Percentiles rank a stretch among this genome's conserved stretches.
These are phyloP conservation scores for Melanocharis versteri DNA, from an alignment of 2,113 vertebrate genomes.

Conservation along the genomic window DNA sequence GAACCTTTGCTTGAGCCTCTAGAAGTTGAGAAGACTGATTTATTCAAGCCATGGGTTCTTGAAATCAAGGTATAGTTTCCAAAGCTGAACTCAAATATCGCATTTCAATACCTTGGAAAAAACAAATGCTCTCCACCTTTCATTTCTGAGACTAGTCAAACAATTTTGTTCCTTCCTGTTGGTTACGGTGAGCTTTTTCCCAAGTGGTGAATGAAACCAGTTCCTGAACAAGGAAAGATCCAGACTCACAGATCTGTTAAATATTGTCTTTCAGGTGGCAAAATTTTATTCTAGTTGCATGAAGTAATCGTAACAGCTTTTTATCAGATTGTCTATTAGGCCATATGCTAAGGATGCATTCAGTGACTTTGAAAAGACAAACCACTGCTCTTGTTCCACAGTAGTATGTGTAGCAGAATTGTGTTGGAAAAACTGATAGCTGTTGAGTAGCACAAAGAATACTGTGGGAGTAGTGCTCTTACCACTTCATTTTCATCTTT, in stretches of 20 bases:
- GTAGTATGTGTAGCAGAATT: neutral
- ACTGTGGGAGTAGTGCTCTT: neutral
- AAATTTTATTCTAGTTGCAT: neutral
- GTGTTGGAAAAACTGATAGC: neutral
- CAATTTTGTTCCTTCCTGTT: neutral
- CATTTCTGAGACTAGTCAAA: neutral
- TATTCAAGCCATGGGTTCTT: conserved; percentile 89
- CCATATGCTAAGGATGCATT: neutral
- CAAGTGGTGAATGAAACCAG: neutral
- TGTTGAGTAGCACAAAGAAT: neutral
- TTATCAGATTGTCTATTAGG: neutral
- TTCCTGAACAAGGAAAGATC: neutral
- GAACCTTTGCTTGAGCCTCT: conserved; percentile 95
- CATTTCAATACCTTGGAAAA: neutral
- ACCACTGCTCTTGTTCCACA: neutral
- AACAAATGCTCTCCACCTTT: neutral
- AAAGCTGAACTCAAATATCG: neutral
- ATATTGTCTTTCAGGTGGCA: neutral
- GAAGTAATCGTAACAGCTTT: neutral
- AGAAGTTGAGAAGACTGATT: conserved; percentile 86
- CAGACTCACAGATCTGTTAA: neutral
- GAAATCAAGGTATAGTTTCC: conserved; percentile 80
- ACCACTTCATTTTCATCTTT: neutral
- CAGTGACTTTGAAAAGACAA: neutral
- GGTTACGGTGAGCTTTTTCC: neutral